Evolutionary conservation across 1,140 invertebrate genomes (phyloP).

Genomic region (Euura saliciscinereae): DNA sequence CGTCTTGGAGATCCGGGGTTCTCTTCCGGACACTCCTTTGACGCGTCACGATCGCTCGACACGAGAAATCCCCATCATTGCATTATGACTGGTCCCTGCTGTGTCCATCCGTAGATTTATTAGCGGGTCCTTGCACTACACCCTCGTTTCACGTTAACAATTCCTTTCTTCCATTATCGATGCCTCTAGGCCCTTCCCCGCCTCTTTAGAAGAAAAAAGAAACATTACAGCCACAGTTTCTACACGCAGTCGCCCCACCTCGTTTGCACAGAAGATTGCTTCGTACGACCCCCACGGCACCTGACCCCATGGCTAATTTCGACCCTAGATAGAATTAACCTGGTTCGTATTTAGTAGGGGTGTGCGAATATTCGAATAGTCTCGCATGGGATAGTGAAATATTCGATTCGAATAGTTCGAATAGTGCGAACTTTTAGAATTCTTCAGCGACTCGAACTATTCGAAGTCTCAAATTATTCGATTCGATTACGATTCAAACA

Average conservation of each 20-base stretch:
- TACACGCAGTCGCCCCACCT: neutral
- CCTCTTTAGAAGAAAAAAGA: constrained; percentile 4
- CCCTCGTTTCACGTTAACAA: neutral
- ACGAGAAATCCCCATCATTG: constrained; percentile 49
- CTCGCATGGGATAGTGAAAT: too few relatives aligned
- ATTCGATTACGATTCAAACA: too few relatives aligned
- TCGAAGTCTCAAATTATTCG: too few relatives aligned
- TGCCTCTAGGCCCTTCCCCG: neutral
- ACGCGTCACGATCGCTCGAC: constrained; percentile 44
- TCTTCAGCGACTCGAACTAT: too few relatives aligned
- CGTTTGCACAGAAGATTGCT: neutral
- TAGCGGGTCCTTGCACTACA: constrained; percentile 35
- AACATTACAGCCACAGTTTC: neutral
- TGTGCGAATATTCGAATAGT: too few relatives aligned
- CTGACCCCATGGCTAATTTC: neutral
- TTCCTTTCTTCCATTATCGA: neutral
- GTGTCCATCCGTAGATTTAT: constrained; percentile 41
- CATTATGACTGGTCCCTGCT: constrained; percentile 25
- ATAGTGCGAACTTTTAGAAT: too few relatives aligned
- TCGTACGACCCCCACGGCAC: neutral
- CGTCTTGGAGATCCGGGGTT: constrained; percentile 15
- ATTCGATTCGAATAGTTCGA: too few relatives aligned
- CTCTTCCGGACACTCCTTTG: constrained; percentile 36
- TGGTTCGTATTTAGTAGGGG: neutral
- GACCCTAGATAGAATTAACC: neutral